Evolutionary conservation across 23 tunicate species (phyloP), one percentile per base, ranked within the genome.

Genomic region (Diplosoma virens): DNA sequence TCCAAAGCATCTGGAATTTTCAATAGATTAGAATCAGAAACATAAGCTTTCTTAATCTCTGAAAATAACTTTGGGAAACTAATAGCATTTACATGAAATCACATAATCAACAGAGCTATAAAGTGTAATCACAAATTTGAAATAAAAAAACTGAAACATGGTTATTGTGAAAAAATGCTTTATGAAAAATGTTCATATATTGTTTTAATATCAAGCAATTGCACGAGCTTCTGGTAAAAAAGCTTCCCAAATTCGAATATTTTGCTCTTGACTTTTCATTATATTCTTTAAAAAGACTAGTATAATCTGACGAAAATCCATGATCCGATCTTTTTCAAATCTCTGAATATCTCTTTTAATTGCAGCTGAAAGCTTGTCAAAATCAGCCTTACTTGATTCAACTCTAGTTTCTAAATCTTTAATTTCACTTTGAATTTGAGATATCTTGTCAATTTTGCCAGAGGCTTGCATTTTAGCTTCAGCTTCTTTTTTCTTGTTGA

Each of bases 191-290:
- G n/a, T n/a, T n/a, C n/a, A n/a, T n/a, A n/a, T n/a, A n/a, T n/a
- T n/a, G n/a, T n/a, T n/a, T n/a, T n/a, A n/a, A n/a, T n/a, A n/a
- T n/a, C n/a, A n/a, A n/a, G 97, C 97, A 47, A 92, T 92, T 22
- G 97, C 97, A 36, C 90, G 77, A 0, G 97, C 97, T 64, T 92
- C 97, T 29, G 97, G 97, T 56, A 92, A 80, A 70, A 92, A 92
- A 0, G 77, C 97, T 64, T 92, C 97, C 97, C 97, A 92, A 52
- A 63, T 80, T 59, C 82, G 76, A 29, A 92, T 85, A 27, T 36
- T 70, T 81, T 85, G 92, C 74, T 92, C 97, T 34, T 92, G 92
- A 37, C 87, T 80, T 46, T 85, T 85, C 92, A 92, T 85, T 52
- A 92, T 18, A 58, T 56, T 80, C 46, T 85, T 86, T 76, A 92